Base-by-base conservation (phyloP, 2,797 vertebrate genomes). In the Amazona finschi region DNA sequence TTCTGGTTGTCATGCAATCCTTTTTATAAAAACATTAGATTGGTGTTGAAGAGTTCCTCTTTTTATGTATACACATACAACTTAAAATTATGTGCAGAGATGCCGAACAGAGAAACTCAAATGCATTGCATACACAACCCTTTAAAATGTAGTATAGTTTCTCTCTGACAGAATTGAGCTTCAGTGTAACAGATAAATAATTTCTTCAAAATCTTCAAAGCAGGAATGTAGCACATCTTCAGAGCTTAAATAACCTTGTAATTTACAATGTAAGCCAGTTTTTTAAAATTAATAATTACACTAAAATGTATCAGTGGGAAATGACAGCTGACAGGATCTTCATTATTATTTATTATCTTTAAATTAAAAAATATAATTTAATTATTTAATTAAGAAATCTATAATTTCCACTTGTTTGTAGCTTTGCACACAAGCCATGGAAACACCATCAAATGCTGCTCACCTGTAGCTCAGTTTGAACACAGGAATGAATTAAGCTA, bases 231-330 rank as follows among this genome's bases (percentile, higher is more conserved):
- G 38, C 89, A 93, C 71, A 86, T 86, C 61, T 96, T 90, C 85
- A 76, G 85, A 96, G 92, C 89, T 90, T 92, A 96, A 97, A 96
- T 93, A 87, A 93, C 80, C 86, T 97, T 93, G 72, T 89, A 95
- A 95, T 97, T 96, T 92, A 95, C 89, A 86, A 79, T 33, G 74
- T 90, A 90, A 85, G 44, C 50, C 55, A 76, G 71, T 82, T 94
- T 93, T 91, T 72, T 77, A 79, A 75, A 94, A 88, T 74, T 82
- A 95, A 75, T 78, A 94, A 97, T 96, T 95, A 93, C 66, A 88
- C 64, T 83, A 94, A 97, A 94, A 94, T 79, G 50, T 67, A 87
- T 95, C 87, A 91, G 69, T 55, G 43, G 49, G 64, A 96, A 95
- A 90, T 82, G 90, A 95, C 91, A 97, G 77, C 67, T 93, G 84